Evolutionary conservation across 2,113 vertebrate species (phyloP), one percentile per base, ranked within the genome.

Genomic region (Mesoclemmys tuberculata): DNA sequence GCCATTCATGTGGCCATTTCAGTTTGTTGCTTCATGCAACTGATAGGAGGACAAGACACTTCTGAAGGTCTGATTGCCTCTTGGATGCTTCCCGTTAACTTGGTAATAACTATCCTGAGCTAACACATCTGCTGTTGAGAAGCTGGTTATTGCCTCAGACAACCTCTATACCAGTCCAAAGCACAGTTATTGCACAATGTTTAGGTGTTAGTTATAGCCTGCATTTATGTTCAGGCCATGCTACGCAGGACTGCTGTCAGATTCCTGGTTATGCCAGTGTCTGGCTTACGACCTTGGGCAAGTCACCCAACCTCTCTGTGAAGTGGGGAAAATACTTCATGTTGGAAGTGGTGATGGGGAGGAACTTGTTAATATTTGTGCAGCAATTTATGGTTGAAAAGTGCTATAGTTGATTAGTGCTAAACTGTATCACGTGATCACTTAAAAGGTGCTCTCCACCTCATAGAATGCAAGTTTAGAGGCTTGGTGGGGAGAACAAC

Each of bases 1-100:
- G 48, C 68, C 41, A 21, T 1, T 82, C 49, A 21, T 27, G 3
- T 4, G 58, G 2, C 74, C 1, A 0, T 56, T 68, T 31, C 0
- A 0, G 85, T 80, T 80, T 90, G 81, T 61, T 29, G 56, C 3
- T 85, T 94, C 49, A 3, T 19, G 14, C 8, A 61, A 61, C 31
- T 8, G 24, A n/a, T 41, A 89, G 64, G 46, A 95, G 61, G 87
- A 0, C 87, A 85, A 80, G 78, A 13, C 86, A 56, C 26, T 49
- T 78, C 35, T 1, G 3, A 54, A 3, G 7, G 35, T 26, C 64
- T 79, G 85, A 31, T 55, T 74, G 19, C 68, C 38, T 44, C 5
- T 24, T 74, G 44, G 75, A 3, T 90, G 84, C 51, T 51, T 89
- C 35, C 55, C 82, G 48, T 49, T 51, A 87, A 90, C 80, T 38